Conservation (phyloP, 35 echinoderm and acorn worm species). For the Acanthaster planci region DNA sequence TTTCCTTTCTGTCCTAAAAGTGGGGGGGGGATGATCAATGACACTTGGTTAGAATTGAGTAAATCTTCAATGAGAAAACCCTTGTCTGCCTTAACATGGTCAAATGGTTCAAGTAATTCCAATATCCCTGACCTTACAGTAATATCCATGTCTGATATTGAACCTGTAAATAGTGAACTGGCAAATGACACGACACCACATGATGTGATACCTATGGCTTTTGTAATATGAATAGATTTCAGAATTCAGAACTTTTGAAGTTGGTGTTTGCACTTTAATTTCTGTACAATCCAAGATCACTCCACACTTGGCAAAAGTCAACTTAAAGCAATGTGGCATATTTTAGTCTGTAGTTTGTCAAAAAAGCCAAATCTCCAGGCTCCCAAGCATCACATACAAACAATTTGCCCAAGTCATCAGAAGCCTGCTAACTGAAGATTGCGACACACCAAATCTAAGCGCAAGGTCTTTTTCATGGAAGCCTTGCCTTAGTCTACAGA, state of each 20-base stretch:
- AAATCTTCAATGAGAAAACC: not conserved
- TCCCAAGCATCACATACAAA: not conserved
- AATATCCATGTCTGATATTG: not conserved
- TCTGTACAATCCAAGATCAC: not conserved
- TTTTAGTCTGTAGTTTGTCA: not conserved
- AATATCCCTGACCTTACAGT: not conserved
- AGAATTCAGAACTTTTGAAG: not conserved
- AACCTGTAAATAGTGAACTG: not conserved
- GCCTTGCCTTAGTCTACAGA: not conserved
- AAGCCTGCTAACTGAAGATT: not conserved
- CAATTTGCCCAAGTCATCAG: not conserved
- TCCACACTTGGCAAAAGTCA: not conserved
- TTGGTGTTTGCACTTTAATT: not conserved
- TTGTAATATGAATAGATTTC: not conserved
- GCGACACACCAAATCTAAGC: not conserved
- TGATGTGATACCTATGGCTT: not conserved
- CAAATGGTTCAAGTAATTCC: not conserved
- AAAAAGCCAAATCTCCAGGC: not conserved
- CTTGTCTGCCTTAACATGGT: not conserved
- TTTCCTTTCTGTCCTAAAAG: not conserved
- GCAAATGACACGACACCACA: not conserved
- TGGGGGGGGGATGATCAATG: not conserved
- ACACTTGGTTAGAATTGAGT: not conserved
- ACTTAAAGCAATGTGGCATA: not conserved
- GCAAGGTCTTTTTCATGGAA: not conserved